Base-by-base conservation (phyloP, 2,797 vertebrate species). In the Notamacropus eugenii region DNA sequence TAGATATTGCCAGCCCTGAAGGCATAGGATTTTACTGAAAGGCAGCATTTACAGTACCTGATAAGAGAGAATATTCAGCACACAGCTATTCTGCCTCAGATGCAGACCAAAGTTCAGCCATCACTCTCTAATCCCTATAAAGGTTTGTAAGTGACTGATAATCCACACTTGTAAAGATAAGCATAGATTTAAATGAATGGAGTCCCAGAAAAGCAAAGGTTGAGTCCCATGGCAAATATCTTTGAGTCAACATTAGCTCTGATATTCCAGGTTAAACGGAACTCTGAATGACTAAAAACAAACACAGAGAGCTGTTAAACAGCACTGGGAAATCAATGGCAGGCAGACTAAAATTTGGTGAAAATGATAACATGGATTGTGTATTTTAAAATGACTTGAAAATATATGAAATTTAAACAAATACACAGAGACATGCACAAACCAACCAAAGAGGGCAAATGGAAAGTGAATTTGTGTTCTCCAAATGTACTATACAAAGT, bases 1-100 rank as follows among this genome's bases (percentile, higher is more conserved):
- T 62, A 19, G 6, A 27, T 57, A 87, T 95, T 55, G 40, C 94
- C 92, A 59, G 40, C 22, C 1, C 91, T 58, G 54, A 74, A 24
- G 82, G 55, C 56, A 54, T 62, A 93, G 52, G 50, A 67, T 92
- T 94, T 46, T 11, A 94, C 55, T 93, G 50, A 93, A 87, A 31
- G 67, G 22, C 22, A 92, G 29, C 29, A 40, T 57, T 92, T 40
- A 29, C 1, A 5, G 31, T 57, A 0, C 55, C 52, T 40, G 8
- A 91, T 54, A 34, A 28, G 6, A 2, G 22, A 4, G 52, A 50
- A 29, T 34, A 9, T 46, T 29, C 29, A 55, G 59, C 12, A 19
- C 46, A 40, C 14, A 14, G 16, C 31, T 40, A 57, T 55, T 91
- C 46, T 59, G 10, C 27, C 55, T 87, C 82, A 52, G n/a, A 16